Base-by-base conservation (phyloP, 2,113 vertebrate species). In the Malurus elegans region DNA sequence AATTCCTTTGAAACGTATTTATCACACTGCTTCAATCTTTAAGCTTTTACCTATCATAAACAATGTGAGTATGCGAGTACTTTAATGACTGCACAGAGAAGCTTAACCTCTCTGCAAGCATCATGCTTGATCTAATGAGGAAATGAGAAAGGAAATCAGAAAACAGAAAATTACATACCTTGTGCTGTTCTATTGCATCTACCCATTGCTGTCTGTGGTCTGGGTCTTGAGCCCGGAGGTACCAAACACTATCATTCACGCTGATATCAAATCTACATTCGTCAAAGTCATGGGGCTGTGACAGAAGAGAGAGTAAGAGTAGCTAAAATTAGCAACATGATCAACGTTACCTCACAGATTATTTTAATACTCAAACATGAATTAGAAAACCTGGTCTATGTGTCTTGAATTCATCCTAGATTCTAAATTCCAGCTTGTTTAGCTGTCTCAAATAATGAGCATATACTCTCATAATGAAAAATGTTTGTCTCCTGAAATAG, bases 221-320 rank as follows among this genome's bases (percentile, higher is more conserved):
- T 10, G 98, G 98, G 94, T 99, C 99, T 90, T 99, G 99, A 51
- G 99, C 99, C 81, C 99, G 98, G 85, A 99, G 98, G 95, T 99
- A 99, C 99, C 99, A 99, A 88, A 99, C 98, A 21, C 99, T 99
- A 89, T 99, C 99, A 47, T 99, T 99, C 61, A 99, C 99, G 5
- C 99, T 99, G 97, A 99, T 99, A 97, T 99, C 99, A 97, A 99
- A 99, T 92, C 99, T 99, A 97, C 99, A 99, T 97, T 99, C 99
- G 15, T 99, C 99, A 97, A 99, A 99, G 96, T 99, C 99, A 92
- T 99, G 99, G 74, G 99, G 99, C 99, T 99, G 96, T 87, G 61
- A 91, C 31, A 67, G 65, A 86, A 95, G 53, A 88, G 21, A 86
- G 28, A 8, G 24, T 40, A 90, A 94, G 74, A 97, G 25, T 44